These are phyloP conservation scores for Paramisgurnus dabryanus DNA, from an alignment of 2,113 vertebrate genomes.

Conservation along the genomic window DNA sequence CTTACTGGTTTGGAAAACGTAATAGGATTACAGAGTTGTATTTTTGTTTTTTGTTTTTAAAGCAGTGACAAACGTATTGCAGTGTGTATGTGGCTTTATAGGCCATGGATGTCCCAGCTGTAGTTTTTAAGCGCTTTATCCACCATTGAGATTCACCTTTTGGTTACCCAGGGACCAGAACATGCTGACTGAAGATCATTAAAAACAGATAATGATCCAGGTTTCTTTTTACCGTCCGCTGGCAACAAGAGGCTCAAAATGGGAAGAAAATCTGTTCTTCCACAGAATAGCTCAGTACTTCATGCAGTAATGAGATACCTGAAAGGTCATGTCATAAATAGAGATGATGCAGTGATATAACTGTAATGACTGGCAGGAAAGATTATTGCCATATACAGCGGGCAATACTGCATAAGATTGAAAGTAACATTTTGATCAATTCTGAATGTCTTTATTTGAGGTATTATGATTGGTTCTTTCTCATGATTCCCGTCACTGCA, in stretches of 20 bases:
- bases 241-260: slow-evolving; percentile 32
- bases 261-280: slow-evolving; percentile 39
- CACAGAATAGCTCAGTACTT: background rate
- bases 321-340: slow-evolving; percentile 38
- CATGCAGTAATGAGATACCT: slow-evolving; percentile 12
- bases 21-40: too few relatives aligned
- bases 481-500: background rate
- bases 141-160: background rate
- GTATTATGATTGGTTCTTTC: background rate
- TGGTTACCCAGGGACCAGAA: slow-evolving; percentile 36
- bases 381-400: background rate
- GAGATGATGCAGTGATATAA: background rate
- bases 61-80: background rate
- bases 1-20: too few relatives aligned
- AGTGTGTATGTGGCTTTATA: background rate
- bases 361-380: slow-evolving; percentile 8
- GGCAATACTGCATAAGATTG: background rate
- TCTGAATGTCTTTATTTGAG: background rate
- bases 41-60: too few relatives aligned
- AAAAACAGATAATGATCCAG: slow-evolving; percentile 23
- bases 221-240: slow-evolving; percentile 5
- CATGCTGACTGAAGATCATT: slow-evolving; percentile 10
- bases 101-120: background rate
- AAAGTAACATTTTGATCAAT: background rate
- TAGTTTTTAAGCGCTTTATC: background rate